Conservation (phyloP, 2,113 vertebrate genomes). For the Buteo buteo region DNA sequence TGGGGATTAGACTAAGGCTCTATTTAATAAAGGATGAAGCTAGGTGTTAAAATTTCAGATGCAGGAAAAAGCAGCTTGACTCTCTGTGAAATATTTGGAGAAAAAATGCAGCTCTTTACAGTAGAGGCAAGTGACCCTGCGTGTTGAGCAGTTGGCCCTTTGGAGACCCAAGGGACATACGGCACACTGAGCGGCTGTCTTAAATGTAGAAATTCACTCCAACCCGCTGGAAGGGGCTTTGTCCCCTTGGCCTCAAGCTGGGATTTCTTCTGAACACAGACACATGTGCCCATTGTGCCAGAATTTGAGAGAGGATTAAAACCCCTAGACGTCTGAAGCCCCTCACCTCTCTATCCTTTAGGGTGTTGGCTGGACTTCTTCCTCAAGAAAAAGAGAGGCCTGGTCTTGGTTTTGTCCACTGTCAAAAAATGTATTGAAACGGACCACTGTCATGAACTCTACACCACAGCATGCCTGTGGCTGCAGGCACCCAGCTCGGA, state of each 20-base stretch:
- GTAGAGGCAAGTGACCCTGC: background rate
- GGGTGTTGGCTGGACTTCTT: background rate
- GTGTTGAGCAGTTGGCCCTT: background rate
- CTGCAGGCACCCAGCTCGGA: background rate
- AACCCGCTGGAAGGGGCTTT: background rate
- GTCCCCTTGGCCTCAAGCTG: background rate
- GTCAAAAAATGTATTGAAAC: background rate
- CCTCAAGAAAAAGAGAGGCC: background rate
- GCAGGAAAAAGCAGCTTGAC: background rate
- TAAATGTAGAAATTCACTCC: background rate
- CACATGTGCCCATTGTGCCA: rapidly evolving
- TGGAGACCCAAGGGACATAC: background rate
- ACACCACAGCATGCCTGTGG: rapidly evolving
- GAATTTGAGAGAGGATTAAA: background rate
- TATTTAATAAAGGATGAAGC: background rate
- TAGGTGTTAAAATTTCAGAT: background rate
- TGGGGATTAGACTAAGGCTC: background rate
- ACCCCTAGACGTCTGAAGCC: background rate
- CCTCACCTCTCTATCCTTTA: background rate
- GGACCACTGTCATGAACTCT: background rate
- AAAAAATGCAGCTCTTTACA: background rate
- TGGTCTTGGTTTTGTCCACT: background rate
- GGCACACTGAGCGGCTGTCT: background rate
- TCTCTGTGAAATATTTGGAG: background rate
- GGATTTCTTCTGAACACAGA: background rate